These are phyloP conservation scores for Heterodera schachtii DNA, from an alignment of 1,140 invertebrate species.

Conservation along the genomic window DNA sequence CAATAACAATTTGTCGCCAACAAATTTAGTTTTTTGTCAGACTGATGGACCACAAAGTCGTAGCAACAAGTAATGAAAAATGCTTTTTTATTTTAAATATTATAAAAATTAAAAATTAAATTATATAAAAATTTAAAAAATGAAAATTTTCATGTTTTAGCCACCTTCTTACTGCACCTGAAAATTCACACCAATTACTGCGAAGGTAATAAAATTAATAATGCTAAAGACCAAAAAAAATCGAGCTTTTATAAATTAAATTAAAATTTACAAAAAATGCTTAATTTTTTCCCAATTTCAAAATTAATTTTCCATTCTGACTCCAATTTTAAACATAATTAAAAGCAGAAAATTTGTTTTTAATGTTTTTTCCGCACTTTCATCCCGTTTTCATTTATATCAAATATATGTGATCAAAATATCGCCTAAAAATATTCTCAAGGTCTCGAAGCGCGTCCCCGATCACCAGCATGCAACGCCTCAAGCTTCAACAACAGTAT, in stretches of 20 bases:
- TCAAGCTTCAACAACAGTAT: neutral
- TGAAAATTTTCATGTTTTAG: neutral
- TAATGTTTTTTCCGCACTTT: no score
- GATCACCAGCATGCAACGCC: neutral
- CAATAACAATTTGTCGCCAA: neutral
- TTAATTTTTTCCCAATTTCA: no score
- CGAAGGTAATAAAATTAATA: neutral
- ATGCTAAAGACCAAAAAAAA: no score
- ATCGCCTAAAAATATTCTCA: no score
- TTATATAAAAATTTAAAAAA: neutral
- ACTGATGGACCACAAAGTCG: neutral
- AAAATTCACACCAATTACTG: neutral
- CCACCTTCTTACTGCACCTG: neutral
- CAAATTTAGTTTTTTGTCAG: neutral
- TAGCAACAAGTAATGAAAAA: neutral
- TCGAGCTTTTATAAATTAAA: no score
- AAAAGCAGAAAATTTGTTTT: no score
- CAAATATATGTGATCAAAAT: no score
- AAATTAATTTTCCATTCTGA: no score
- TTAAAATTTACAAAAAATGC: no score
- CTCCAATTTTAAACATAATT: no score
- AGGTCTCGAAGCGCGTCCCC: conserved; percentile 17
- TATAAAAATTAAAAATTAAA: no score
- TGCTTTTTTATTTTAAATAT: neutral
- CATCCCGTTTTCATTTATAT: no score